Evolutionary conservation across 2,888 invertebrate genomes (phyloP).

Genomic region (Parthenolecanium corni): DNA sequence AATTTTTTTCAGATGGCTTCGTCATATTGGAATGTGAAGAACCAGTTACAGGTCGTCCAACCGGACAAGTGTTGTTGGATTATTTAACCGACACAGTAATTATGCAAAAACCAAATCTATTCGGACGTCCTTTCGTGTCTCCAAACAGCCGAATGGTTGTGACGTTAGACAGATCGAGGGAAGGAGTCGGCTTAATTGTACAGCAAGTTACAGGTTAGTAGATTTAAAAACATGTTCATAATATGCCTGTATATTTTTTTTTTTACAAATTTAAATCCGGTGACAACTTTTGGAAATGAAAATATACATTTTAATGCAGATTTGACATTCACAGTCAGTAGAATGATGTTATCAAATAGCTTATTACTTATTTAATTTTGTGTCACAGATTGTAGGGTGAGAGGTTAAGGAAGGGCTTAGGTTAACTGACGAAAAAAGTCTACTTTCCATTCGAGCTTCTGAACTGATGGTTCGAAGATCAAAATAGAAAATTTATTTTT

Average conservation of each 20-base stretch:
- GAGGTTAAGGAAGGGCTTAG: too few relatives aligned
- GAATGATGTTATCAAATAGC: too few relatives aligned
- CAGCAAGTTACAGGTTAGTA: slow-evolving; percentile 51
- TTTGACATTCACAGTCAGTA: too few relatives aligned
- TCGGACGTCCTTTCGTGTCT: slow-evolving; percentile 54
- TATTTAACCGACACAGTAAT: slow-evolving; percentile 60
- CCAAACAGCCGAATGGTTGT: slow-evolving; percentile 59
- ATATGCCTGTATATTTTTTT: slow-evolving; percentile 1
- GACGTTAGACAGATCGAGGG: slow-evolving; percentile 49
- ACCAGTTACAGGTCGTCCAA: slow-evolving; percentile 50
- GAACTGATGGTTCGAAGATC: too few relatives aligned
- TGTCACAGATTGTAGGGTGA: too few relatives aligned
- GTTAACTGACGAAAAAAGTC: too few relatives aligned
- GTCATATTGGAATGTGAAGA: slow-evolving; percentile 59
- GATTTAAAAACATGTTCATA: background rate
- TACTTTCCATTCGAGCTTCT: too few relatives aligned
- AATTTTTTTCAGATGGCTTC: slow-evolving; percentile 48
- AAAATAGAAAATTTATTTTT: too few relatives aligned
- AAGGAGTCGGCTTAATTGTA: slow-evolving; percentile 47
- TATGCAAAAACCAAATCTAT: slow-evolving; percentile 49
- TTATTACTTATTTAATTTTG: too few relatives aligned
- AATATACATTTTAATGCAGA: too few relatives aligned
- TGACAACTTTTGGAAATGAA: too few relatives aligned
- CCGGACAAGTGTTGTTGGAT: slow-evolving; percentile 56
- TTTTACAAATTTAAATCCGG: too few relatives aligned